These are phyloP conservation scores for Drosophila aff. DNA, from an alignment of 1,140 invertebrate species.

Conservation along the genomic window DNA sequence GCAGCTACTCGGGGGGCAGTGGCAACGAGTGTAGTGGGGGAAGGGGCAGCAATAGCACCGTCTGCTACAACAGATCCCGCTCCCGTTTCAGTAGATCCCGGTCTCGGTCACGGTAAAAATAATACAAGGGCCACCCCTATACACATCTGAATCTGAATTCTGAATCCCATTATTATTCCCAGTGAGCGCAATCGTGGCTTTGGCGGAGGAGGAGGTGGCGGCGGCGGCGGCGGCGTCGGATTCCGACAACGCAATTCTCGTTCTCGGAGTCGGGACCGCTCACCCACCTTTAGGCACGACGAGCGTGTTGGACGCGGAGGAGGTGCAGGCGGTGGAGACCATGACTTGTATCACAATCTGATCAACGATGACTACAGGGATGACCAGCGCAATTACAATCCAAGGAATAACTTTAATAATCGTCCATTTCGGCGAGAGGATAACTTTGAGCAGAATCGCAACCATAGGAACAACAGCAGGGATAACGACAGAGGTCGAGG, in stretches of 20 bases:
- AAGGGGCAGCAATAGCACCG: slow-evolving; percentile 36
- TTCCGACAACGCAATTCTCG: slow-evolving; percentile 56
- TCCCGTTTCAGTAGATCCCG: slow-evolving; percentile 66
- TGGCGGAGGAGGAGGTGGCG: slow-evolving; percentile 2
- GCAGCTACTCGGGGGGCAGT: slow-evolving; percentile 56
- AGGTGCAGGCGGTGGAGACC: slow-evolving; percentile 54
- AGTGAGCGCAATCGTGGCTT: slow-evolving; percentile 58
- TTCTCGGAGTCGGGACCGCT: slow-evolving; percentile 73
- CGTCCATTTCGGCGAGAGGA: slow-evolving; percentile 64
- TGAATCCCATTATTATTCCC: background rate
- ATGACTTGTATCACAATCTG: slow-evolving; percentile 74
- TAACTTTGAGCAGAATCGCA: slow-evolving; percentile 42
- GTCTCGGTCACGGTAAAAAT: slow-evolving; percentile 70
- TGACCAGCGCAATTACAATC: slow-evolving; percentile 59
- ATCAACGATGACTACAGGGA: slow-evolving; percentile 78
- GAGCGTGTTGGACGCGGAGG: slow-evolving; percentile 37
- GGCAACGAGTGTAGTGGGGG: slow-evolving; percentile 22
- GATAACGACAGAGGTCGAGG: slow-evolving; percentile 50
- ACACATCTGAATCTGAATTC: no score
- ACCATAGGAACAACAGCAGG: slow-evolving; percentile 4
- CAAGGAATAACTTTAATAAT: slow-evolving; percentile 56
- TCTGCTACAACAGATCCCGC: slow-evolving; percentile 27
- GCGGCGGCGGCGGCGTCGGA: background rate
- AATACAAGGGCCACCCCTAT: background rate
- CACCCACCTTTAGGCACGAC: slow-evolving; percentile 26